These are phyloP conservation scores for Neosilurus hyrtlii DNA, from an alignment of 2,797 vertebrate species.

Conservation along the genomic window DNA sequence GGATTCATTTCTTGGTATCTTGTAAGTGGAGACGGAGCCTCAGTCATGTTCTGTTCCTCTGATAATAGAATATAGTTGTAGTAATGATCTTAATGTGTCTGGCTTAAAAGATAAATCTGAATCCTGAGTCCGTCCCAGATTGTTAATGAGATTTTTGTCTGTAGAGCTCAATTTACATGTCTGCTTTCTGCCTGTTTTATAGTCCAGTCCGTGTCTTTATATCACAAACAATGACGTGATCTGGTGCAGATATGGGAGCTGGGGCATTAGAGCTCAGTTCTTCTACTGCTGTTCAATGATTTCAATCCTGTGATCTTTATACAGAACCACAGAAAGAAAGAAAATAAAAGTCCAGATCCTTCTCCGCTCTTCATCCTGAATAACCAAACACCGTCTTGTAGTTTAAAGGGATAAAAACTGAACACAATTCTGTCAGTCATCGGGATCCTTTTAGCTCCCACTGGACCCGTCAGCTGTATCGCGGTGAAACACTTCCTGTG, in stretches of 20 bases:
- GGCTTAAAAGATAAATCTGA: background rate
- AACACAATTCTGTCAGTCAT: too few species aligned
- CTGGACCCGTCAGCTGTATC: too few species aligned
- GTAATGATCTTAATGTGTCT: slow-evolving; percentile 13
- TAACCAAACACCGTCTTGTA: too few species aligned
- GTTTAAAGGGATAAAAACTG: too few species aligned
- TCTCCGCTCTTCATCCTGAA: too few species aligned
- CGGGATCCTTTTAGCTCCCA: too few species aligned
- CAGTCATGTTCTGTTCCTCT: background rate
- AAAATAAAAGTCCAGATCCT: too few species aligned
- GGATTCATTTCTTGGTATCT: background rate
- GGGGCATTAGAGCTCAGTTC: background rate
- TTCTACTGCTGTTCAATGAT: background rate
- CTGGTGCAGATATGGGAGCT: too few species aligned
- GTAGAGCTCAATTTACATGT: background rate
- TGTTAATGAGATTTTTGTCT: background rate
- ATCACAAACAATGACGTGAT: background rate
- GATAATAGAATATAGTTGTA: background rate
- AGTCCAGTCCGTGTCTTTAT: background rate
- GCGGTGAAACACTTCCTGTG: too few species aligned
- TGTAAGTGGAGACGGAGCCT: background rate
- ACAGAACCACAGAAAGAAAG: too few species aligned
- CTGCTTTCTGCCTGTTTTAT: background rate
- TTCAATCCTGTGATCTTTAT: background rate
- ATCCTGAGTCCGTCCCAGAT: background rate